Percentiles rank a stretch among this genome's conserved stretches.
Conservation (phyloP, 2,888 invertebrate genomes). For the Sericinus montela region DNA sequence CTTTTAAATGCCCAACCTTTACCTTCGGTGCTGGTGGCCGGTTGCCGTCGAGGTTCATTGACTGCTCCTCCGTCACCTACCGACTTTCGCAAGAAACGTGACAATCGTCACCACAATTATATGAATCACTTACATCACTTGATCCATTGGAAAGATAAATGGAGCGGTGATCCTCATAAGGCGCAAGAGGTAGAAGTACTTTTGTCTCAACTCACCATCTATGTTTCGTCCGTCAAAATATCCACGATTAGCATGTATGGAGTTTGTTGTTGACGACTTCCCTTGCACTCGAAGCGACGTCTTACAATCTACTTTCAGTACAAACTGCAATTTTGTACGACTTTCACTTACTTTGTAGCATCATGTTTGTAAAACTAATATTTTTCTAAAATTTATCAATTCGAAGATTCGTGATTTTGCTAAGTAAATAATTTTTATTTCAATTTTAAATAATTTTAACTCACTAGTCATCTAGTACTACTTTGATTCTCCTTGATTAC, state of each 20-base stretch:
- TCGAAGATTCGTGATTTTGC: too few species aligned
- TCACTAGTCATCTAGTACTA: not conserved
- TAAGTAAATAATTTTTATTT: too few species aligned
- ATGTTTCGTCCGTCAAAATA: not conserved
- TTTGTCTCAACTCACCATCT: constrained; percentile 1
- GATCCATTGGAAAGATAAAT: constrained; percentile 73
- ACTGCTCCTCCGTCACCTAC: constrained; percentile 74
- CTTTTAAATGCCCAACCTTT: constrained; percentile 51
- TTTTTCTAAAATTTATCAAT: too few species aligned
- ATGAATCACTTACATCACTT: constrained; percentile 69
- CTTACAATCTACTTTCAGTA: not conserved
- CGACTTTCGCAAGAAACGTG: constrained; percentile 68
- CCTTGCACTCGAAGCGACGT: constrained; percentile 1
- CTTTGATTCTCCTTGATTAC: constrained; percentile 1
- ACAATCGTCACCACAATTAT: constrained; percentile 60
- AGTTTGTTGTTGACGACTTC: constrained; percentile 5
- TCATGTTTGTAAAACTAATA: not conserved
- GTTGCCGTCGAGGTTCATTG: constrained; percentile 58
- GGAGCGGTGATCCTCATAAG: constrained; percentile 69
- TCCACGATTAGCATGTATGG: constrained; percentile 1
- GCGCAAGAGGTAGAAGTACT: constrained; percentile 58
- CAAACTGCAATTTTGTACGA: constrained; percentile 3
- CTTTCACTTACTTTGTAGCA: constrained; percentile 14
- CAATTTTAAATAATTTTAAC: too few species aligned
- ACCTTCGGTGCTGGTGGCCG: constrained; percentile 45